Conservation (phyloP, 2,113 vertebrate species). For the Tor tambroides region DNA sequence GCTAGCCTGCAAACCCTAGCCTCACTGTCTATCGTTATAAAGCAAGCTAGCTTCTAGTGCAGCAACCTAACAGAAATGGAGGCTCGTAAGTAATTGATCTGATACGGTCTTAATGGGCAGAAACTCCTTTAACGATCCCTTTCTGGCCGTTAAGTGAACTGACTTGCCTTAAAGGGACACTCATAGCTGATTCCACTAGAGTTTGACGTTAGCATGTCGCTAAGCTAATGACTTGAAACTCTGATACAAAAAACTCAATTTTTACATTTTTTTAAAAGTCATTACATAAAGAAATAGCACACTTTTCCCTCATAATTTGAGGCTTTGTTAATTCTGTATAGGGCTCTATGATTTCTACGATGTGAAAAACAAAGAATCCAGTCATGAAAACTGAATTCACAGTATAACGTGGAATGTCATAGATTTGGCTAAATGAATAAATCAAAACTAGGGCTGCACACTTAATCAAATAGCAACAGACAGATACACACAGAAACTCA, state of each 20-base stretch:
- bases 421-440: too few relatives aligned
- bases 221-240: neutral
- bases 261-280: neutral
- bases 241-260: neutral
- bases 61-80: slow-evolving; percentile 1
- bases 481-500: too few relatives aligned
- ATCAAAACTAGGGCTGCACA: too few relatives aligned
- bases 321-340: neutral
- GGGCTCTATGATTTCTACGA: neutral
- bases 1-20: neutral
- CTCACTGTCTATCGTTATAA: neutral
- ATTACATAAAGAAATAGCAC: neutral
- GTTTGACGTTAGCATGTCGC: neutral
- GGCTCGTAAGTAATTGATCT: slow-evolving; percentile 14
- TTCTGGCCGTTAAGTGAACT: slow-evolving; percentile 13
- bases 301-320: neutral
- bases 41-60: neutral
- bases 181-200: neutral
- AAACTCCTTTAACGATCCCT: slow-evolving; percentile 30
- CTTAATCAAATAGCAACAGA: too few relatives aligned
- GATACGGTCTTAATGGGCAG: slow-evolving; percentile 20
- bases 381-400: neutral
- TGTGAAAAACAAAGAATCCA: neutral
- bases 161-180: slow-evolving; percentile 6
- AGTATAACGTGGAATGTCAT: too few relatives aligned